These are phyloP conservation scores for Emydoidea blandingii DNA, from an alignment of 2,797 vertebrate species.

Conservation along the genomic window DNA sequence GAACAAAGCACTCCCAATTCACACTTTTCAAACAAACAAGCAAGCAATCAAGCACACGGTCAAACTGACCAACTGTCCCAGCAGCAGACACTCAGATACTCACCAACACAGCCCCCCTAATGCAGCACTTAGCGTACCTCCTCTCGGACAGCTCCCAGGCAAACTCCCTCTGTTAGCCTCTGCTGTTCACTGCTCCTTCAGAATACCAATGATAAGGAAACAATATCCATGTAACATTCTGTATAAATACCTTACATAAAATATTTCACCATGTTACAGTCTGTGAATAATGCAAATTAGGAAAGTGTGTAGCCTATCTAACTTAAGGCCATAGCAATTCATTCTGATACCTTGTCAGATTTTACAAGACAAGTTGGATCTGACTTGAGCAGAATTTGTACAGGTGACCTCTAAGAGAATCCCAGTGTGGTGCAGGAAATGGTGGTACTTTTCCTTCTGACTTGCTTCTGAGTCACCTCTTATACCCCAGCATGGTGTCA, in stretches of 20 bases:
- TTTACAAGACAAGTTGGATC: neutral
- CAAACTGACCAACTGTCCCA: no score
- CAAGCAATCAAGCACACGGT: no score
- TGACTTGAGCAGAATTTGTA: neutral
- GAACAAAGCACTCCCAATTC: no score
- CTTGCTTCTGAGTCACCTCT: neutral
- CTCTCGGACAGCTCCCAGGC: no score
- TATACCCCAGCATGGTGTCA: neutral
- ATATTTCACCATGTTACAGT: neutral
- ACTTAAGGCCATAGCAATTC: neutral
- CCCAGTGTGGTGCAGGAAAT: neutral
- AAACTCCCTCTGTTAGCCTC: no score
- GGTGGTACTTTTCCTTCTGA: neutral
- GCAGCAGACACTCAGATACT: no score
- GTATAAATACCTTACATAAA: neutral
- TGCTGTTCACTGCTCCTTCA: no score
- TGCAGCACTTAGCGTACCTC: no score
- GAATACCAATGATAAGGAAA: neutral
- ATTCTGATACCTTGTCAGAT: neutral
- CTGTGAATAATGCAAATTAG: neutral
- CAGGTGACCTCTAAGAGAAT: neutral
- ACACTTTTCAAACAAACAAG: no score
- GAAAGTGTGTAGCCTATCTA: neutral
- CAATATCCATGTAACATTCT: accelerated
- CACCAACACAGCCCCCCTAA: no score